Evolutionary conservation across 2,888 invertebrate genomes (phyloP).

Genomic region (Allolobophora icterica): DNA sequence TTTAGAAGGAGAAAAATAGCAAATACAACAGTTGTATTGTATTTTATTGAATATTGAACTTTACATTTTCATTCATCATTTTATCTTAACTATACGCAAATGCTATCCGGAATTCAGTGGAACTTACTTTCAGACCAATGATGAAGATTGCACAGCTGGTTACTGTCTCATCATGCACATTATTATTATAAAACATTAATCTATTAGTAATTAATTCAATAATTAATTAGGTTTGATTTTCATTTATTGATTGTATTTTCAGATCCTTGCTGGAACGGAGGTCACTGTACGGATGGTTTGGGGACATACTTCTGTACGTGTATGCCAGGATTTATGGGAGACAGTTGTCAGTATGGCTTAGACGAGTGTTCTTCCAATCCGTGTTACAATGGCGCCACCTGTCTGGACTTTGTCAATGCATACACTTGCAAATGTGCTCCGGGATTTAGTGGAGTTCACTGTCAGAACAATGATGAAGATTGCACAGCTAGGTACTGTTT

Average conservation of each 20-base stretch:
- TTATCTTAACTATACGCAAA: too few relatives aligned
- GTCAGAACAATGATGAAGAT: slow-evolving; percentile 91
- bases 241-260: neutral
- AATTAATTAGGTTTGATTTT: too few relatives aligned
- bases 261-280: slow-evolving; percentile 70
- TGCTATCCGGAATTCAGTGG: too few relatives aligned
- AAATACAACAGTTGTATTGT: too few relatives aligned
- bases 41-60: too few relatives aligned
- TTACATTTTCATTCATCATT: too few relatives aligned
- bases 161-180: too few relatives aligned
- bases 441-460: slow-evolving; percentile 74
- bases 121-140: too few relatives aligned
- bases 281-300: slow-evolving; percentile 75
- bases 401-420: slow-evolving; percentile 87
- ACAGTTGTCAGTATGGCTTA: slow-evolving; percentile 59
- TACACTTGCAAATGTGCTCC: slow-evolving; percentile 60
- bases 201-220: too few relatives aligned
- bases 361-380: slow-evolving; percentile 74
- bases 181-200: too few relatives aligned
- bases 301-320: slow-evolving; percentile 58
- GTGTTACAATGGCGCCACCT: slow-evolving; percentile 89
- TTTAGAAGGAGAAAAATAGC: too few relatives aligned
- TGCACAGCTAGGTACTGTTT: slow-evolving; percentile 70
- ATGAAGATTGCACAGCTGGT: too few relatives aligned
- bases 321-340: slow-evolving; percentile 58